Base-by-base conservation (phyloP, 2,888 invertebrate species). In the Epistrophe eligans region DNA sequence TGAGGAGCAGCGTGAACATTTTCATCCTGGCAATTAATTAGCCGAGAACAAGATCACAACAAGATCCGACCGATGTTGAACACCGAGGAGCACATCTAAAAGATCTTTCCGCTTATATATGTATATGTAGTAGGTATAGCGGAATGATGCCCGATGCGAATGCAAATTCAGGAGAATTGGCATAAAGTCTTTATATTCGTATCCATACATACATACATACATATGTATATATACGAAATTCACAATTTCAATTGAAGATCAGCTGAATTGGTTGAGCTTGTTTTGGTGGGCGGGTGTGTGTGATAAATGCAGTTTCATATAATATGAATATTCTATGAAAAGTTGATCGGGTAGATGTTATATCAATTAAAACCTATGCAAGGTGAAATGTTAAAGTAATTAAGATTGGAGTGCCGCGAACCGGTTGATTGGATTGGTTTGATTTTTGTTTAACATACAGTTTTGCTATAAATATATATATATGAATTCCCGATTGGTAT, bases 1-100 rank as follows among this genome's bases (percentile, higher is more conserved):
- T 88, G 84, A 85, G 80, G 79, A 88, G 83, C 88, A 85, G 89
- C 89, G 89, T 88, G 88, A 89, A 89, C 84, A 88, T 87, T 89
- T 89, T 89, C 88, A 88, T 84, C 83, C 83, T 77, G 77, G 82
- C 88, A 84, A 89, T 89, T 89, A 89, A 88, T 89, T 88, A 89
- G 88, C 80, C 82, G 85, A 80, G 89, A 89, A 89, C 89, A 89
- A 88, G 88, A 88, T 89, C 88, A 81, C 77, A 88, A 88, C 88
- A 89, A 89, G 89, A 89, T 89, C 87, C 77, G 79, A 81, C 52
- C 85, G 84, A 83, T 88, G 88, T 89, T 88, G 72, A 87, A 77
- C 88, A 85, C 76, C 24, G 24, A 24, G 24, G 24, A 87, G 55
- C 15, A 32, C 57, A 71, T 87, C 58, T 52, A 70, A 77, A 58